Base-by-base conservation (phyloP, 2,888 invertebrate genomes). In the Dasysyrphus albostriatus region DNA sequence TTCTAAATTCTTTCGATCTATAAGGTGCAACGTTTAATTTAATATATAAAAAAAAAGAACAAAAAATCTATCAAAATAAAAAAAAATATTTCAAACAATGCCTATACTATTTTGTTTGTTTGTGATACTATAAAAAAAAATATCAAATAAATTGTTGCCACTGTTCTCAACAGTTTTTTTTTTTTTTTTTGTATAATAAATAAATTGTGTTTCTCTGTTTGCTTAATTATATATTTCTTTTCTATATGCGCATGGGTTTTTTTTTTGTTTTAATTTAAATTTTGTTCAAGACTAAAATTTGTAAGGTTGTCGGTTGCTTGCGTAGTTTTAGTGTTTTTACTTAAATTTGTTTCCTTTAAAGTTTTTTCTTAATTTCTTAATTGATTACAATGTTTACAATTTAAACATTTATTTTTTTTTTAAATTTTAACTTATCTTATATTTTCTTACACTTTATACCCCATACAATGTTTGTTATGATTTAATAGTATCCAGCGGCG, bases 401-500 rank as follows among this genome's bases (percentile, higher is more conserved):
- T 54, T 34, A 83, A 78, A 74, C 78, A 78, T 59, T 77, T 78
- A 69, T 19, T 56, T 82, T 61, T 19, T 56, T 82, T 61, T 37
- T 59, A 72, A 73, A 39, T 72, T 84, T 76, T 37, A 59, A 51
- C 84, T 76, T 80, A 80, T 59, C n/a, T 37, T 69, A 70, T 80
- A 75, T 79, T 54, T 65, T 79, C 32, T 78, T 34, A 24, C 16
- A 65, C 67, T 12, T 37, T 51, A 37, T 44, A 73, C 34, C 73
- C 73, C 14, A 19, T 34, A 34, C 29, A 42, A 24, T 69, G 42
- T 70, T 56, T 37, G 32, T 56, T 54, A 69, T 54, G 54, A 34
- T 85, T 89, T 85, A 92, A 89, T 93, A 93, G 89, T 92, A 92
- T 88, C 92, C 92, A 88, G 92, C 90, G 88, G 92, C 90, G 88